A percentile compares a stretch with the other conserved stretches of the same genome.
These are phyloP conservation scores for Neoseiulus cucumeris DNA, from an alignment of 1,140 invertebrate genomes.

Conservation along the genomic window DNA sequence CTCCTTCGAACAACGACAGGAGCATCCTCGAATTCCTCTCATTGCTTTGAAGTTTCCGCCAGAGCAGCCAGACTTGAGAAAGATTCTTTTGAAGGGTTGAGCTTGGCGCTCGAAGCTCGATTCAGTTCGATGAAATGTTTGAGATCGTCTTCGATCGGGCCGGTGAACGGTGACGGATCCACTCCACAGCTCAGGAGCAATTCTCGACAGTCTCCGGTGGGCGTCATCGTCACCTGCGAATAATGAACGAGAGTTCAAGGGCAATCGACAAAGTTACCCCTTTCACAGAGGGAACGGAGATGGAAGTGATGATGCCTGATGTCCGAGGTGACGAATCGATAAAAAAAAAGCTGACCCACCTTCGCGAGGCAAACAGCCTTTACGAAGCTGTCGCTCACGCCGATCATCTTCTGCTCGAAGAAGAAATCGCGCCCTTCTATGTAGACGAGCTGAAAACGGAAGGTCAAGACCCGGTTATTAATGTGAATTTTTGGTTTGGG, in stretches of 20 bases:
- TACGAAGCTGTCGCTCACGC: not conserved
- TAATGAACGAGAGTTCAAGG: not conserved
- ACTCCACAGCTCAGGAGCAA: not conserved
- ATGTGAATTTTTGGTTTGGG: not conserved
- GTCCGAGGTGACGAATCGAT: no score
- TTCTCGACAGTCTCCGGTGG: not conserved
- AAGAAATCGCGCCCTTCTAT: not conserved
- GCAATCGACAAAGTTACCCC: no score
- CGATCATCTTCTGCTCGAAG: conserved; percentile 1
- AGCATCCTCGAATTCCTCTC: no score
- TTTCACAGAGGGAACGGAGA: no score
- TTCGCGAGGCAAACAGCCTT: not conserved
- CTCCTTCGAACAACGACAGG: no score
- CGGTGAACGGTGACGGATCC: not conserved
- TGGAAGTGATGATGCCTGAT: no score
- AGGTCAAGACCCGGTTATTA: not conserved
- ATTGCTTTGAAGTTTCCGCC: no score
- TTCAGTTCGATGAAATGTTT: conserved; percentile 3
- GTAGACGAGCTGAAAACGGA: not conserved
- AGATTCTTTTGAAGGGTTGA: not conserved
- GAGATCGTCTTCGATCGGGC: not conserved
- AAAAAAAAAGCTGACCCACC: not conserved
- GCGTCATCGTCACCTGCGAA: not conserved
- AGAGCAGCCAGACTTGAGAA: no score
- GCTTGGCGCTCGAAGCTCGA: not conserved